A percentile compares a stretch with the other conserved stretches of the same genome.
Conservation (phyloP, 2,113 vertebrate genomes). For the Ophthalmolycus amberensis region DNA sequence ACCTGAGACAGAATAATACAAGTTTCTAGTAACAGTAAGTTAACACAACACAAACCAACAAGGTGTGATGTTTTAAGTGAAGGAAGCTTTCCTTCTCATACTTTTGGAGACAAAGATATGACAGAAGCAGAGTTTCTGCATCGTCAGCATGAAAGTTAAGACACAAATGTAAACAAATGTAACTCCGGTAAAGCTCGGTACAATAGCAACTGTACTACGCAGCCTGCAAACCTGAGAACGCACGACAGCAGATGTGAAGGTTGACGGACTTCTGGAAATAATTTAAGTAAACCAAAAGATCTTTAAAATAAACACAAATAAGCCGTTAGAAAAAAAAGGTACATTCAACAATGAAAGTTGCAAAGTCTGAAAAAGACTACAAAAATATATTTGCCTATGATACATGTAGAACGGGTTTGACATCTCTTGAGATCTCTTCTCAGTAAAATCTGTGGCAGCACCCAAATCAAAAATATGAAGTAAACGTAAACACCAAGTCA, state of each 20-base stretch:
- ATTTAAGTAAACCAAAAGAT: slow-evolving; percentile 20
- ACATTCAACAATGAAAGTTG: slow-evolving; percentile 5
- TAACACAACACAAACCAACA: background rate
- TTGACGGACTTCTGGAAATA: slow-evolving; percentile 17
- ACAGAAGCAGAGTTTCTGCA: background rate
- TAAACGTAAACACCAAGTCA: background rate
- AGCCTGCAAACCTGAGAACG: slow-evolving; percentile 48
- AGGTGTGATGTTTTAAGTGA: background rate
- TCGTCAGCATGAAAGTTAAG: background rate
- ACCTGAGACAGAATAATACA: slow-evolving; percentile 67
- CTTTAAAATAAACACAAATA: slow-evolving; percentile 38
- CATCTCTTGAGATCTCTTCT: slow-evolving; percentile 6
- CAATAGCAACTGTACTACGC: slow-evolving; percentile 3
- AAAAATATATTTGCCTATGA: slow-evolving; percentile 36
- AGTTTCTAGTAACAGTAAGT: slow-evolving; percentile 29
- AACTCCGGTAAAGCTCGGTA: slow-evolving; percentile 30
- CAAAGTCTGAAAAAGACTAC: slow-evolving; percentile 17
- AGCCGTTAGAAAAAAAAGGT: background rate
- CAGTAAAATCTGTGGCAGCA: background rate
- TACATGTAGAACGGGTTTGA: slow-evolving; percentile 38
- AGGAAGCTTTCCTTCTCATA: slow-evolving; percentile 4
- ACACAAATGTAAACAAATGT: slow-evolving; percentile 59
- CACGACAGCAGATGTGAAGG: slow-evolving; percentile 27
- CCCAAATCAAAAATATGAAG: too few relatives aligned
- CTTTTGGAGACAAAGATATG: slow-evolving; percentile 8